phyloP scores from a whole-genome alignment of 2,888 invertebrate genomes.

The Lycophotia porphyrea region DNA sequence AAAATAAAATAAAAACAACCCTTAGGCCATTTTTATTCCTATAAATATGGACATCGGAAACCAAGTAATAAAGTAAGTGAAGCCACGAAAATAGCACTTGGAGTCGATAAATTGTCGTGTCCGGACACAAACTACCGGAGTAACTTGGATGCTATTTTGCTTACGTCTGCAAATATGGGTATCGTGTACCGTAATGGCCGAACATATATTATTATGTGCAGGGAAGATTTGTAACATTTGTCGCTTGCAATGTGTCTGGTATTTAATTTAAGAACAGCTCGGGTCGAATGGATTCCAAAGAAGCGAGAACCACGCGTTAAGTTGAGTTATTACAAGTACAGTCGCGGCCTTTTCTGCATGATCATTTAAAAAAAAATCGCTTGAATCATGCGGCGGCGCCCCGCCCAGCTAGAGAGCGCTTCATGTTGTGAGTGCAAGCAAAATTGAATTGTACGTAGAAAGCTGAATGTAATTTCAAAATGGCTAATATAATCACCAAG shows the following conservation, averaged over 20 bases:
- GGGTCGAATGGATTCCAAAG: not conserved
- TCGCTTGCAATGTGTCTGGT: constrained; percentile 30
- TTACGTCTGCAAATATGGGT: constrained; percentile 56
- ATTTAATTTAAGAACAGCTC: constrained; percentile 38
- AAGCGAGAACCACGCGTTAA: not conserved
- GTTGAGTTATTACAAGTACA: not conserved
- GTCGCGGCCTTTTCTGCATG: too few relatives aligned
- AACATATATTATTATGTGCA: constrained; percentile 42
- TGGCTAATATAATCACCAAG: not conserved
- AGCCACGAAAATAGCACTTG: constrained; percentile 55
- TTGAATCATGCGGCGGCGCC: too few relatives aligned
- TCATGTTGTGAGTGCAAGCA: too few relatives aligned
- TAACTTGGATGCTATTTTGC: constrained; percentile 55
- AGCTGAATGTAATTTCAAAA: constrained; percentile 1
- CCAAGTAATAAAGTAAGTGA: constrained; percentile 53
- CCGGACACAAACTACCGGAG: constrained; percentile 57
- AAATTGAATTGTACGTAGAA: not conserved
- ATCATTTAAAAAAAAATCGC: too few relatives aligned
- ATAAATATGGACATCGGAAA: constrained; percentile 61
- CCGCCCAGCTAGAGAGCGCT: too few relatives aligned
- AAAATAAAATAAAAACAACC: constrained; percentile 54
- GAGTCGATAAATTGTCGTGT: constrained; percentile 55
- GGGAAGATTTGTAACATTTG: constrained; percentile 50
- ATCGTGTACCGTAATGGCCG: constrained; percentile 43
- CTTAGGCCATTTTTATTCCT: constrained; percentile 38